Percentiles rank a stretch among this genome's conserved stretches.
Conservation (phyloP, 2,888 invertebrate species). For the Cetonia aurata region DNA sequence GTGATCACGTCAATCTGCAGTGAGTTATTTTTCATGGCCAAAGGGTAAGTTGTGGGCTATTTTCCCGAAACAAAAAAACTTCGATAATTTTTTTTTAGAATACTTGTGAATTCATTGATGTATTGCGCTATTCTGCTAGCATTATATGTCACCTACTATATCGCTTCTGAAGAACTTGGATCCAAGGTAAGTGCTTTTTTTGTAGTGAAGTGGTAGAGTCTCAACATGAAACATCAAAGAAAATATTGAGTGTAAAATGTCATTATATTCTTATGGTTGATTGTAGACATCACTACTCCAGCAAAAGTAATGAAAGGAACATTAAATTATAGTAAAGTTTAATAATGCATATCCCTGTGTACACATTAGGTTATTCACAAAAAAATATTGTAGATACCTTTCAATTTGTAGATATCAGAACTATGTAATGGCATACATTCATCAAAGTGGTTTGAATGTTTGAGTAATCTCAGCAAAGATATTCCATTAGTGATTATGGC, state of each 20-base stretch:
- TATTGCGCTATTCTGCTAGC: neutral
- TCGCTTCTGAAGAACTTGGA: neutral
- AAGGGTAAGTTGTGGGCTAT: no score
- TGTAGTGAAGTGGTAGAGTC: no score
- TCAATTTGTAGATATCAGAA: neutral
- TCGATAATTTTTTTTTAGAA: no score
- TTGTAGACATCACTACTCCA: no score
- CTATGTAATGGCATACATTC: neutral
- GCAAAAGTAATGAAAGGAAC: no score
- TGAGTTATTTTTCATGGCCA: no score
- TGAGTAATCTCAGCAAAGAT: neutral
- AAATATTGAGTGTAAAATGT: no score
- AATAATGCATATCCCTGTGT: no score
- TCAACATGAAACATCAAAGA: no score
- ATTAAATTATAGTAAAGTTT: no score
- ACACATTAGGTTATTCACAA: neutral
- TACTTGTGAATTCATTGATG: no score
- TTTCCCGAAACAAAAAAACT: no score
- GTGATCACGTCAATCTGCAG: neutral
- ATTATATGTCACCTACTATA: neutral
- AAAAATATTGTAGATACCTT: neutral
- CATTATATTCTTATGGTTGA: neutral
- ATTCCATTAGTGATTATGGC: conserved; percentile 7
- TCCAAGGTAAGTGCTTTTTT: neutral
- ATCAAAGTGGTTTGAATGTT: neutral